These are phyloP conservation scores for Amblyopsis hoosieri DNA, from an alignment of 2,797 vertebrate species.

Conservation along the genomic window DNA sequence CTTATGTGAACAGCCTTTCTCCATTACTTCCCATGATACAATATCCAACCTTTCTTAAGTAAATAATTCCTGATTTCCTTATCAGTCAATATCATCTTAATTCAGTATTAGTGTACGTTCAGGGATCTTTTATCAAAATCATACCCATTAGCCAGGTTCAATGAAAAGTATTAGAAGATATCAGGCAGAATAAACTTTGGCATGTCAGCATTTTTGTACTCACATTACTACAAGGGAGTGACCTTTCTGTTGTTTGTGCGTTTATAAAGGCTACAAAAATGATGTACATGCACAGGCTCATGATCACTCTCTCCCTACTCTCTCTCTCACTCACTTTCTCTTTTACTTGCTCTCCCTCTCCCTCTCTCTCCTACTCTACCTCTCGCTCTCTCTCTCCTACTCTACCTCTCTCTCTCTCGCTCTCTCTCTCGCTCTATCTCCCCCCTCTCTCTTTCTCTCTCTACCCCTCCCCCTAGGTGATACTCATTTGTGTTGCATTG, in stretches of 20 bases:
- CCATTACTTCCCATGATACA: background rate
- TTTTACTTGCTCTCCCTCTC: constrained; percentile 17
- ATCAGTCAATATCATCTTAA: background rate
- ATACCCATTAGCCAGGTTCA: background rate
- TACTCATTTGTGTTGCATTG: no score
- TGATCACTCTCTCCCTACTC: background rate
- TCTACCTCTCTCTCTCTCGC: constrained; percentile 19
- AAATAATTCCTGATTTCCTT: no score
- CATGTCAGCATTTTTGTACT: constrained; percentile 17
- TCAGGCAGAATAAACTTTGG: background rate
- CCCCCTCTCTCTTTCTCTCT: constrained; percentile 12
- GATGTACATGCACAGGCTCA: constrained; percentile 17
- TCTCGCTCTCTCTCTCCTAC: constrained; percentile 11
- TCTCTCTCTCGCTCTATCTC: constrained; percentile 32
- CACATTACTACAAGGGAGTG: constrained; percentile 7
- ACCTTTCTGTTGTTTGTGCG: constrained; percentile 12
- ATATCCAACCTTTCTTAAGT: no score
- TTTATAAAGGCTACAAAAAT: constrained; percentile 22
- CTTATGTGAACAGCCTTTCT: background rate
- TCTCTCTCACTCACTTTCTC: background rate
- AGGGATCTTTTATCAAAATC: background rate
- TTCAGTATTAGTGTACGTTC: background rate
- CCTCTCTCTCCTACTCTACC: constrained; percentile 27
- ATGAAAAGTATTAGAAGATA: background rate
- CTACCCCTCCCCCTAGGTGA: background rate